These are phyloP conservation scores for Nesidiocoris tenuis DNA, from an alignment of 2,888 invertebrate species.

Conservation along the genomic window DNA sequence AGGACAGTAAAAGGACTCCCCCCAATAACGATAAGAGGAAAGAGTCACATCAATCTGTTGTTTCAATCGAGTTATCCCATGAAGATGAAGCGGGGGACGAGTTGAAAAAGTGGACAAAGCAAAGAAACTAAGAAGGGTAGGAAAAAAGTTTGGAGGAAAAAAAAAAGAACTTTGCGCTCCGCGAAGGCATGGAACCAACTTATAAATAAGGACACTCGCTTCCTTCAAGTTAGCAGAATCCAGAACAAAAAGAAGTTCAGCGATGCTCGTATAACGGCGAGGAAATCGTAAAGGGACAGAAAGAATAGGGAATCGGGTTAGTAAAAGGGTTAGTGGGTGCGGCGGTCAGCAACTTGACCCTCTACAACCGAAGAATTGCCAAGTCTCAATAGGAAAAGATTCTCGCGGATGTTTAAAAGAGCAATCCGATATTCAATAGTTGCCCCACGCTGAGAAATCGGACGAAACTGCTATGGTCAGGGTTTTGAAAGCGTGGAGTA, in stretches of 20 bases:
- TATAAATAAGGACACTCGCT: slow-evolving; percentile 34
- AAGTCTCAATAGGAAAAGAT: not conserved
- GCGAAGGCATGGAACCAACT: slow-evolving; percentile 10
- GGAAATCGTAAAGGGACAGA: slow-evolving; percentile 29
- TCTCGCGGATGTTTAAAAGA: not conserved
- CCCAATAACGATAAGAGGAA: slow-evolving; percentile 13
- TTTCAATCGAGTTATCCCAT: slow-evolving; percentile 33
- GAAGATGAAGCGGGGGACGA: slow-evolving; percentile 6
- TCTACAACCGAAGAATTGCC: not conserved
- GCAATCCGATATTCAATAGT: not conserved
- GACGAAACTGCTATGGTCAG: not conserved
- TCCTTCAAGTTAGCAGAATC: slow-evolving; percentile 11
- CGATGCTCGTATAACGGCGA: slow-evolving; percentile 1
- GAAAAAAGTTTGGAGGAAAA: slow-evolving; percentile 5
- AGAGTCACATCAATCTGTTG: slow-evolving; percentile 33
- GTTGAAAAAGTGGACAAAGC: not conserved
- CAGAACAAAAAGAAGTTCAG: slow-evolving; percentile 1
- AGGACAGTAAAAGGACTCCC: not conserved
- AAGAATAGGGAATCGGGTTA: slow-evolving; percentile 5
- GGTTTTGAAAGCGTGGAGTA: no score
- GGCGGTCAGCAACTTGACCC: slow-evolving; percentile 25
- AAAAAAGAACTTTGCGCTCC: slow-evolving; percentile 7
- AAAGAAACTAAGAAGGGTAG: not conserved
- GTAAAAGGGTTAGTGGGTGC: slow-evolving; percentile 12
- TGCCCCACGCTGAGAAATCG: not conserved